Evolutionary conservation across 2,797 vertebrate genomes (phyloP).

Genomic region (Siniperca obscura): DNA sequence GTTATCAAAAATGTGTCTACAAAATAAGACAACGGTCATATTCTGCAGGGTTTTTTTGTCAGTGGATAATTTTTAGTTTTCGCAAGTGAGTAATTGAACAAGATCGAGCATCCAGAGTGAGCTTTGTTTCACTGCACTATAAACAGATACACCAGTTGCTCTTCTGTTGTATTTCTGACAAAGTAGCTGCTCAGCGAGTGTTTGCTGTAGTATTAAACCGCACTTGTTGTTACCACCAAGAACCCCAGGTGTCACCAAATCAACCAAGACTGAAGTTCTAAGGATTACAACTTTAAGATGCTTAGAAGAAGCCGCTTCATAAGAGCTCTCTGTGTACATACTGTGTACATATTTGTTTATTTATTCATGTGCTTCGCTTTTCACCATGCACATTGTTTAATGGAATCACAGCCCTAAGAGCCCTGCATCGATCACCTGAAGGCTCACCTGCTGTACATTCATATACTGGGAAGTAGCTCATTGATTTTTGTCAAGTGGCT

Average conservation of each 20-base stretch:
- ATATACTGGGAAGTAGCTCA: conserved; percentile 37
- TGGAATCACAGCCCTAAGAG: conserved; percentile 11
- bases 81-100: neutral
- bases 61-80: neutral
- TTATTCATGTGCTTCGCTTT: conserved; percentile 23
- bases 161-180: neutral
- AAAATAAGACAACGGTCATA: too few species aligned
- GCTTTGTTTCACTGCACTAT: conserved; percentile 7
- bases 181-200: neutral
- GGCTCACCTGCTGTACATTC: conserved; percentile 29
- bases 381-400: conserved; percentile 11
- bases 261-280: neutral
- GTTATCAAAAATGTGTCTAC: too few species aligned
- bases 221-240: neutral
- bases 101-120: neutral
- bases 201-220: neutral
- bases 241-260: neutral
- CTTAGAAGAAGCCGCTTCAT: neutral
- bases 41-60: neutral
- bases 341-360: conserved; percentile 18
- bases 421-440: conserved; percentile 44
- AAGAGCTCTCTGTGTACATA: neutral
- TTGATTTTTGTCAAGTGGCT: conserved; percentile 52
- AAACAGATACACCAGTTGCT: neutral
- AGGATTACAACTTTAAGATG: neutral